Conservation (phyloP, 2,888 invertebrate species). For the Limenitis camilla region DNA sequence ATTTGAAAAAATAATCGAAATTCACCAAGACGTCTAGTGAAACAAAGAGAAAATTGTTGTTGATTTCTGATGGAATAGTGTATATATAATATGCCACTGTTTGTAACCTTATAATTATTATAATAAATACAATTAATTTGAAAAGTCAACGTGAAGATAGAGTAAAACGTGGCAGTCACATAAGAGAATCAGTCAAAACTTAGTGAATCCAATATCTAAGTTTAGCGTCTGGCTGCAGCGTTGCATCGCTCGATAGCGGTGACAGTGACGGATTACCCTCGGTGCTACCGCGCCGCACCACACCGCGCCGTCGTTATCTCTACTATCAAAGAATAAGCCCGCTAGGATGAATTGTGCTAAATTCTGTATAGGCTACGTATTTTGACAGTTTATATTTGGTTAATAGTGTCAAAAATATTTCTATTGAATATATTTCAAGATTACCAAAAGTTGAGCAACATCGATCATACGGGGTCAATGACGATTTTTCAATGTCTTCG, state of each 20-base stretch:
- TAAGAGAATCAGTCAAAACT: slow-evolving; percentile 57
- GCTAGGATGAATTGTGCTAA: slow-evolving; percentile 17
- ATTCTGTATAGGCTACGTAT: background rate
- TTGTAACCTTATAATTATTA: no score
- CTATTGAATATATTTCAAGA: background rate
- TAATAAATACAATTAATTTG: background rate
- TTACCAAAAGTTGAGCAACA: no score
- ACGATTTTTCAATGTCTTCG: no score
- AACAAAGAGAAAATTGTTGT: no score
- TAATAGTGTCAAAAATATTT: background rate
- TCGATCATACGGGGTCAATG: no score
- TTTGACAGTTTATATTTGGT: slow-evolving; percentile 1
- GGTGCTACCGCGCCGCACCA: slow-evolving; percentile 23
- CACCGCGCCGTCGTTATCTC: slow-evolving; percentile 27
- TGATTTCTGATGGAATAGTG: no score
- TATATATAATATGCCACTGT: no score
- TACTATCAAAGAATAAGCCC: slow-evolving; percentile 28
- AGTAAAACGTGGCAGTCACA: slow-evolving; percentile 9
- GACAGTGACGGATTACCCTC: slow-evolving; percentile 65
- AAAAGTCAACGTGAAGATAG: background rate
- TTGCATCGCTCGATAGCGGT: slow-evolving; percentile 66
- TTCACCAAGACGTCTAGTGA: no score
- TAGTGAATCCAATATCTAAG: slow-evolving; percentile 68
- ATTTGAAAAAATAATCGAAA: no score
- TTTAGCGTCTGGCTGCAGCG: slow-evolving; percentile 49